Percentiles rank a stretch among this genome's conserved stretches.
phyloP scores from a whole-genome alignment of 2,113 vertebrate genomes.

The Toxostoma redivivum region DNA sequence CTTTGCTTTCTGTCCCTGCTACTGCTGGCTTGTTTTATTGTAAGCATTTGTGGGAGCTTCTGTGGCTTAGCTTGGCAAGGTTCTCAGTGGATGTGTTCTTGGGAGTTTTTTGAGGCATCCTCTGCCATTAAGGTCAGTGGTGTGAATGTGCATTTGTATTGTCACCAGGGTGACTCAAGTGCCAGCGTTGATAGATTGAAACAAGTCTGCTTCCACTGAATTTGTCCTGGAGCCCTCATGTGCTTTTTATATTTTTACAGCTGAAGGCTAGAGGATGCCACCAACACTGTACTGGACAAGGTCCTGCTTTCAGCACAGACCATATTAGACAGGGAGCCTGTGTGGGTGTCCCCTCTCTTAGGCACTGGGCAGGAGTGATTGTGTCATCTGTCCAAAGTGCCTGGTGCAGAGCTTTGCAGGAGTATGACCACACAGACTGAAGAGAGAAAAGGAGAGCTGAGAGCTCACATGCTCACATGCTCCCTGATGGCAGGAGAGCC shows the following conservation, averaged over 20 bases:
- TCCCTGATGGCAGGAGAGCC: background rate
- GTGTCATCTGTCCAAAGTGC: background rate
- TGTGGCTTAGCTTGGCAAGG: background rate
- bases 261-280: background rate
- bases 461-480: rapidly evolving
- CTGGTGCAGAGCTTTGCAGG: background rate
- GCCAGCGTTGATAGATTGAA: background rate
- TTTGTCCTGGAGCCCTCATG: background rate
- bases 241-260: background rate
- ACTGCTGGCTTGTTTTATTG: background rate
- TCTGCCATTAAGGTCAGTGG: background rate
- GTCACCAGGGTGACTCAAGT: background rate
- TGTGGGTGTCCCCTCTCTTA: background rate
- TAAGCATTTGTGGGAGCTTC: background rate
- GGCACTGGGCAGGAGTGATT: background rate
- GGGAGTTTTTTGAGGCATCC: background rate
- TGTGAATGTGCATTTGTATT: background rate
- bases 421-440: background rate
- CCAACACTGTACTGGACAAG: rapidly evolving
- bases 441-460: background rate
- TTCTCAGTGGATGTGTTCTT: background rate
- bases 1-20: background rate
- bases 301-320: background rate
- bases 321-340: background rate
- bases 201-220: background rate